These are phyloP conservation scores for Ophthalmotilapia sp. DNA, from an alignment of 2,113 vertebrate genomes.

Conservation along the genomic window DNA sequence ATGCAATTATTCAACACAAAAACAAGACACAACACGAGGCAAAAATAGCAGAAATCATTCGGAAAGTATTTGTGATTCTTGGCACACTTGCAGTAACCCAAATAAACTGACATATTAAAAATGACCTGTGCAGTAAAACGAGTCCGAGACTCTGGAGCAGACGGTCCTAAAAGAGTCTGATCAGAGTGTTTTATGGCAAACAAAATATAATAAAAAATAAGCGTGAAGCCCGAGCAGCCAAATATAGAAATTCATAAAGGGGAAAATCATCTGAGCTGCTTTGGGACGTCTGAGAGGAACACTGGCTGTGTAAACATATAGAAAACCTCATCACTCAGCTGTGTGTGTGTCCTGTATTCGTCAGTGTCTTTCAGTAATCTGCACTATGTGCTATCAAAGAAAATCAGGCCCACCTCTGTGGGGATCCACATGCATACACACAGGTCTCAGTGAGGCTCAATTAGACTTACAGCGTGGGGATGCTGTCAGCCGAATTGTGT, in stretches of 20 bases:
- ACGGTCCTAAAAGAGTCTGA: not conserved
- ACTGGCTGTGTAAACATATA: not conserved
- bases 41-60: not conserved
- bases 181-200: not conserved
- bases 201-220: not conserved
- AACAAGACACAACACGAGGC: not conserved
- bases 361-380: not conserved
- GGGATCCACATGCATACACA: conserved; percentile 18
- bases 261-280: not conserved
- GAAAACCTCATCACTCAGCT: not conserved
- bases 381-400: conserved; percentile 32
- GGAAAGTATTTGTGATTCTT: not conserved
- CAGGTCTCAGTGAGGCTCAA: conserved; percentile 14
- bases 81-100: not conserved
- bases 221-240: not conserved
- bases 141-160: not conserved
- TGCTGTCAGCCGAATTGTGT: not conserved
- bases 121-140: not conserved
- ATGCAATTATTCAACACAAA: not conserved
- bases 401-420: conserved; percentile 17
- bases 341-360: not conserved
- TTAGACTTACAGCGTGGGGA: conserved; percentile 13
- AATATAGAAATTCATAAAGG: conserved; percentile 26
- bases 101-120: not conserved
- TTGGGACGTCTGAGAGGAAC: not conserved